phyloP scores from a whole-genome alignment of 2,888 invertebrate genomes.

The Ctenicera cuprea region DNA sequence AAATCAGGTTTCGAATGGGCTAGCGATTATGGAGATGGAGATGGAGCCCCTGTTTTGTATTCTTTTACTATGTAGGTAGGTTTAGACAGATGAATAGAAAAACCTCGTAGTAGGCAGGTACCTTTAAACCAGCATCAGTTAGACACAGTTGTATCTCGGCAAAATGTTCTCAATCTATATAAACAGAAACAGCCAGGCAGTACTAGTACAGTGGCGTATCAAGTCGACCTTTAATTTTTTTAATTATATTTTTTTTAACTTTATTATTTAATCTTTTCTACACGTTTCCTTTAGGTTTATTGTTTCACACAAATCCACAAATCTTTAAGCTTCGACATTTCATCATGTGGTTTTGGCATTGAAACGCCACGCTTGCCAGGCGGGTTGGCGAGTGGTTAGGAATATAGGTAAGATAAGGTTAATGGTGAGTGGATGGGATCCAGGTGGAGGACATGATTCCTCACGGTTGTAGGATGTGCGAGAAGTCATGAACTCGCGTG shows the following conservation, averaged over 20 bases:
- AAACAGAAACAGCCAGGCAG: constrained; percentile 19
- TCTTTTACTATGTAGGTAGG: constrained; percentile 20
- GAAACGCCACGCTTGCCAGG: no score
- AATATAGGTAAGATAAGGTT: no score
- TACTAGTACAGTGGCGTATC: constrained; percentile 20
- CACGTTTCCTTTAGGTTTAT: not conserved
- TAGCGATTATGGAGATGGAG: not conserved
- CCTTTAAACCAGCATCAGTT: constrained; percentile 24
- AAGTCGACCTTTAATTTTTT: not conserved
- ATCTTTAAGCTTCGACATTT: no score
- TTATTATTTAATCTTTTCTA: constrained; percentile 1
- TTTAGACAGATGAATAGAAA: constrained; percentile 15
- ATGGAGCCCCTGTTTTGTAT: constrained; percentile 14
- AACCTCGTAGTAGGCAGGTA: constrained; percentile 10
- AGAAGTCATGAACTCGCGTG: no score
- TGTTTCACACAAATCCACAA: no score
- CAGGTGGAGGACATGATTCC: no score
- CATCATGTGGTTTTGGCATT: no score
- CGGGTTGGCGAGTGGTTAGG: no score
- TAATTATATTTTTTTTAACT: not conserved
- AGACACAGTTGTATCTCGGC: constrained; percentile 17
- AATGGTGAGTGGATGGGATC: no score
- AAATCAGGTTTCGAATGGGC: constrained; percentile 1
- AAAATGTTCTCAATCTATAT: constrained; percentile 17
- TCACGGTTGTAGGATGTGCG: no score